phyloP scores from a whole-genome alignment of 2,113 vertebrate species.

The Panurus biarmicus region DNA sequence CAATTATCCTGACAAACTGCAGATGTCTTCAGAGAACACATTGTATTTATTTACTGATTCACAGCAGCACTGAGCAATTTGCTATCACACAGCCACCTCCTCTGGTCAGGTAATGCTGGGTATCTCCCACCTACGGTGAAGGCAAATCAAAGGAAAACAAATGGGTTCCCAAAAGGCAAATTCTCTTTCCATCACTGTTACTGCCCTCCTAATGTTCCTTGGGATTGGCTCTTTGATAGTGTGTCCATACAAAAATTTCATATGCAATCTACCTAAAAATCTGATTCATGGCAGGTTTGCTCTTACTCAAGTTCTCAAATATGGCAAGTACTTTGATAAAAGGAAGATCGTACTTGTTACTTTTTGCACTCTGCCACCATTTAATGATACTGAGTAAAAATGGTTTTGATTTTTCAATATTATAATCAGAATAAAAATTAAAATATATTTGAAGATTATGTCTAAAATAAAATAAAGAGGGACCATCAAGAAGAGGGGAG shows the following conservation, averaged over 20 bases:
- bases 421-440: background rate
- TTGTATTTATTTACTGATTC: constrained; percentile 39
- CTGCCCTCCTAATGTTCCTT: background rate
- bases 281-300: background rate
- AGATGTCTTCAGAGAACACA: background rate
- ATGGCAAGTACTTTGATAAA: background rate
- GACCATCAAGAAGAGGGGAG: background rate
- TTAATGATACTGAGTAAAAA: background rate
- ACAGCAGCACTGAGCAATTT: background rate
- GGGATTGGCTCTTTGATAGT: background rate
- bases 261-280: background rate
- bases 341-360: background rate
- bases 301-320: background rate
- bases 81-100: background rate
- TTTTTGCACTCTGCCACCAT: background rate
- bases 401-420: background rate
- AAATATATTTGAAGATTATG: background rate
- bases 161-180: background rate
- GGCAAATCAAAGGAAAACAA: background rate
- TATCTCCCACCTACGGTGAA: background rate
- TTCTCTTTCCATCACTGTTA: background rate
- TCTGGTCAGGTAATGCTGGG: background rate
- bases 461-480: background rate
- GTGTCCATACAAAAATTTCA: background rate
- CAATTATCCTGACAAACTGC: constrained; percentile 34